Percentiles rank a stretch among this genome's conserved stretches.
Evolutionary conservation across 1,140 invertebrate genomes (phyloP).

Genomic region (Rhagoletis zephyria): DNA sequence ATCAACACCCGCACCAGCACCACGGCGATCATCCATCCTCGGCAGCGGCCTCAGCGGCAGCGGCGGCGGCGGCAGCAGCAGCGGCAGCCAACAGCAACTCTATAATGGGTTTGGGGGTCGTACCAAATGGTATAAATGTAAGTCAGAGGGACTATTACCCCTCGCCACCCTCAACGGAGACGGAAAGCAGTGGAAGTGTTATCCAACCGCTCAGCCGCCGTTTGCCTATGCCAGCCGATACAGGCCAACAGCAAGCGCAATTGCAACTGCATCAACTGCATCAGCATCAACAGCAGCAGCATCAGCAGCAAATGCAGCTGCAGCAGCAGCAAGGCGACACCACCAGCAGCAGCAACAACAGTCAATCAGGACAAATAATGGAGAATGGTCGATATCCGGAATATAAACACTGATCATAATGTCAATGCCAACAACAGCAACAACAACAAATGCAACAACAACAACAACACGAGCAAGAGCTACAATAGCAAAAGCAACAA

Average conservation of each 20-base stretch:
- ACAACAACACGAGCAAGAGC: conserved; percentile 29
- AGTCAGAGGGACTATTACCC: conserved; percentile 74
- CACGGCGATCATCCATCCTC: conserved; percentile 72
- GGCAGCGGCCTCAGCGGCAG: conserved; percentile 64
- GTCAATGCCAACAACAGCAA: conserved; percentile 53
- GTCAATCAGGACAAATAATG: conserved; percentile 73
- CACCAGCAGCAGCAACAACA: conserved; percentile 73
- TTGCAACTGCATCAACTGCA: conserved; percentile 57
- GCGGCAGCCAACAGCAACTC: conserved; percentile 66
- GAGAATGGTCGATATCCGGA: conserved; percentile 74
- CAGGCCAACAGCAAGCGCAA: conserved; percentile 59
- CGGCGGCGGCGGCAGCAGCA: conserved; percentile 62
- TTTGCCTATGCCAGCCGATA: conserved; percentile 66
- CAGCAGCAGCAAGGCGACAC: conserved; percentile 67
- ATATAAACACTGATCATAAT: conserved; percentile 77
- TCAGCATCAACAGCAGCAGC: conserved; percentile 58
- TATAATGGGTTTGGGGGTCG: conserved; percentile 69
- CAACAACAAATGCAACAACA: neutral
- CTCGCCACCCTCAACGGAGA: conserved; percentile 74
- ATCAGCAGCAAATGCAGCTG: conserved; percentile 64
- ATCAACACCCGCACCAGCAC: conserved; percentile 72
- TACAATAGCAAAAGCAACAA: conserved; percentile 19
- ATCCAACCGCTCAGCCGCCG: conserved; percentile 68
- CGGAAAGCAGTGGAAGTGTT: conserved; percentile 74
- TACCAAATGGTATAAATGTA: conserved; percentile 73